These are phyloP conservation scores for Egretta garzetta DNA, from an alignment of 2,113 vertebrate species.

Conservation along the genomic window DNA sequence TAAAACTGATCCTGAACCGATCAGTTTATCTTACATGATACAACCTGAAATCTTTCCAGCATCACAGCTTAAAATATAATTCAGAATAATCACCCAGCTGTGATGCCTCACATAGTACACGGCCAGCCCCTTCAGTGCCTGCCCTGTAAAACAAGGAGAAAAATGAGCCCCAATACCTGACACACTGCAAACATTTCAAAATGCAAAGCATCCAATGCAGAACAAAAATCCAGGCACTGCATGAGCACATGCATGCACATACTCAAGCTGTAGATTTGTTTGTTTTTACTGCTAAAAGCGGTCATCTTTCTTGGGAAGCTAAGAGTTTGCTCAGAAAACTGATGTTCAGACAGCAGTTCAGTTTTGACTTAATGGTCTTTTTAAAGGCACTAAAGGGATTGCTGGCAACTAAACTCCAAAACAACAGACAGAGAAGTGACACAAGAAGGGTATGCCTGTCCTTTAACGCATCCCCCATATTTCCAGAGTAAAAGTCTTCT, in stretches of 20 bases:
- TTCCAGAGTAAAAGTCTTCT: neutral
- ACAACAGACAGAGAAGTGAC: neutral
- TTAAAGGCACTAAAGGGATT: neutral
- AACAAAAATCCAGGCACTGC: neutral
- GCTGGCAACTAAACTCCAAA: neutral
- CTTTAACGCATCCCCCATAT: neutral
- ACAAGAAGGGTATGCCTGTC: neutral
- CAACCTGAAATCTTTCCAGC: constrained; percentile 35
- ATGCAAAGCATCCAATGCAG: neutral
- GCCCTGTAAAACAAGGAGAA: neutral
- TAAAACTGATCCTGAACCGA: neutral
- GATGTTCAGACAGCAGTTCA: neutral
- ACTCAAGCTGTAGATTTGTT: neutral
- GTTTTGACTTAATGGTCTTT: neutral
- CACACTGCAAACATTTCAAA: neutral
- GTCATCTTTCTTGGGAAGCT: neutral
- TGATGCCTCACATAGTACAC: neutral
- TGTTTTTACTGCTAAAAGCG: neutral
- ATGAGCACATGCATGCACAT: neutral
- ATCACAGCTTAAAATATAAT: constrained; percentile 29
- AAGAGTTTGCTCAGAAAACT: neutral
- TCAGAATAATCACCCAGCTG: constrained; percentile 36
- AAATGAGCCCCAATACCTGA: neutral
- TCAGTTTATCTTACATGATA: neutral
- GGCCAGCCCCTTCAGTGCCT: neutral